A percentile compares a stretch with the other conserved stretches of the same genome.
Evolutionary conservation across 1,140 invertebrate genomes (phyloP).

Genomic region (Venustaconcha ellipsiformis): DNA sequence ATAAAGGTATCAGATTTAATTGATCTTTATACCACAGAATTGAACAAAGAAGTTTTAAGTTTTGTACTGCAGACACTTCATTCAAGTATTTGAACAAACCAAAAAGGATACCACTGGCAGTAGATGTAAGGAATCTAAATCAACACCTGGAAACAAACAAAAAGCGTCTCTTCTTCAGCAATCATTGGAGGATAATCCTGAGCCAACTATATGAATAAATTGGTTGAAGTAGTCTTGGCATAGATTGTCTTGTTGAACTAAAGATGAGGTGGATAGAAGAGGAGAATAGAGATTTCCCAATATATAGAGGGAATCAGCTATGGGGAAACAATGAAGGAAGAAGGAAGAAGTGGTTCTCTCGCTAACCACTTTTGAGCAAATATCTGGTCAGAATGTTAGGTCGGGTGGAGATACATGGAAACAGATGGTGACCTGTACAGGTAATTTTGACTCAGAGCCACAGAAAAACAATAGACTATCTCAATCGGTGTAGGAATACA

Average conservation of each 20-base stretch:
- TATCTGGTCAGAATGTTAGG: neutral
- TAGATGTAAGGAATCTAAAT: slow-evolving; percentile 13
- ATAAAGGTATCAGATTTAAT: slow-evolving; percentile 10
- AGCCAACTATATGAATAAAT: slow-evolving; percentile 1
- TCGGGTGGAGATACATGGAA: slow-evolving; percentile 22
- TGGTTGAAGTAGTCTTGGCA: slow-evolving; percentile 12
- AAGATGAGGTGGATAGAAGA: slow-evolving; percentile 1
- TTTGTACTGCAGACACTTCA: slow-evolving; percentile 14
- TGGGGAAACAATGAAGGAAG: neutral
- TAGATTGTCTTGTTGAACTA: slow-evolving; percentile 23
- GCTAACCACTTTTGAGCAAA: neutral
- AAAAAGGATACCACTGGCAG: slow-evolving; percentile 14
- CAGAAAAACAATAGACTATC: neutral
- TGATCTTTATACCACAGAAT: slow-evolving; percentile 9
- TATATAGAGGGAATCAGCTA: neutral
- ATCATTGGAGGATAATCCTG: neutral
- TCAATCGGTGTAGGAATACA: neutral
- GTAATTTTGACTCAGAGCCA: slow-evolving; percentile 3
- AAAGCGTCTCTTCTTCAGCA: neutral
- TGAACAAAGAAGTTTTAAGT: slow-evolving; percentile 14
- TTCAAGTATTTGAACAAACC: slow-evolving; percentile 16
- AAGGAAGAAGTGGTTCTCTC: neutral
- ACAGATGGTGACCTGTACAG: slow-evolving; percentile 16
- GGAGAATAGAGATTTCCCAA: neutral
- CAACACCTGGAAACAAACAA: slow-evolving; percentile 3